Base-by-base conservation (phyloP, 2,113 vertebrate species). In the Apteryx owenii region DNA sequence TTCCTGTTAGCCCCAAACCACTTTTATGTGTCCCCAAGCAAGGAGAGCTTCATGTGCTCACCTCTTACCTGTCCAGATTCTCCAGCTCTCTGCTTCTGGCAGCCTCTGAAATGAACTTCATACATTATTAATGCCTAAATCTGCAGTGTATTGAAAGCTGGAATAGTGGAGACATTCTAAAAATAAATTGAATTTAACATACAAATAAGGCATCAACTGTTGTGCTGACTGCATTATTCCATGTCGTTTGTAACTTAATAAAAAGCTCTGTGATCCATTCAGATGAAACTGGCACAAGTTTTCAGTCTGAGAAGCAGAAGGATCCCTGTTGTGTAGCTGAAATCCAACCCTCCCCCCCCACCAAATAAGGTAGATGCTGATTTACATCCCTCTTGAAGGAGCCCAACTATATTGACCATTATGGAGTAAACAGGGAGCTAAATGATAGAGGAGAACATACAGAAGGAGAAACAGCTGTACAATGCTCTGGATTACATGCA, bases 211-310 rank as follows among this genome's bases (percentile, higher is more conserved):
- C n/a, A n/a, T 81, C 26, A 78, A 4, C 29, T 54, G 2, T 42
- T 90, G 26, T 33, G 73, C 51, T 86, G 75, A 51, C 38, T 84
- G 23, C 22, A 8, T 85, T 76, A 53, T 69, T 92, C 18, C 31
- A 60, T 85, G 31, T 69, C 65, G 6, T 84, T 56, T 53, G 53
- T 79, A 92, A 90, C 72, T 75, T 92, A 81, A 87, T 96, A 90
- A 79, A 40, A 84, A 72, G 15, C 44, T 92, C 25, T 61, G 64
- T 38, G 77, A 79, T 72, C 23, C 3, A 36, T 69, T 84, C 86
- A 85, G 90, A 84, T 72, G 61, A 44, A 90, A 53, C 13, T 53
- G 21, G 23, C 10, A 48, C 61, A 40, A n/a, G 60, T 79, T 66
- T 91, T 95, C 58, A 81, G 42, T 53, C 33, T 66, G 66, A 85